Percentiles rank a stretch among this genome's conserved stretches.
Evolutionary conservation across 2,113 vertebrate species (phyloP).

Genomic region (Daphoenositta chrysoptera): DNA sequence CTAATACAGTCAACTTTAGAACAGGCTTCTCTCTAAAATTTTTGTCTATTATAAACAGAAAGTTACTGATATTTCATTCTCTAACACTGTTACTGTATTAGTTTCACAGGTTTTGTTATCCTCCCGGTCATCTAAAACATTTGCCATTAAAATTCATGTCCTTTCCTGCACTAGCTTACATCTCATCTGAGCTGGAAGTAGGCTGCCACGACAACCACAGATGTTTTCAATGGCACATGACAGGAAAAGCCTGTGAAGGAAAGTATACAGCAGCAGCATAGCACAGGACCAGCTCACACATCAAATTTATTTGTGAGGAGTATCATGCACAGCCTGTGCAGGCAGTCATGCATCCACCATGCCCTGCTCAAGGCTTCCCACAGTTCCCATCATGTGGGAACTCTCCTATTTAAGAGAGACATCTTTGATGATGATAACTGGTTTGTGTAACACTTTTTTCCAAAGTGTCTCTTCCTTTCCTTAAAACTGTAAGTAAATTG

Average conservation of each 20-base stretch:
- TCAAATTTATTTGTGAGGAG: background rate
- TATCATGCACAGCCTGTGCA: background rate
- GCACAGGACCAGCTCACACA: background rate
- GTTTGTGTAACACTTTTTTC: background rate
- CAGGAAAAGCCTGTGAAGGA: background rate
- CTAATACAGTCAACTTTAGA: background rate
- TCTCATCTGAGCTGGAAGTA: background rate
- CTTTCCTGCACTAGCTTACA: background rate
- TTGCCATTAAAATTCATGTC: background rate
- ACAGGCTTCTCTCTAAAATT: background rate
- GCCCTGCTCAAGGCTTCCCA: background rate
- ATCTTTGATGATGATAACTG: background rate
- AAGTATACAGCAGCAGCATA: background rate
- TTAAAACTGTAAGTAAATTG: background rate
- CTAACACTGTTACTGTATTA: background rate
- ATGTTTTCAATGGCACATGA: background rate
- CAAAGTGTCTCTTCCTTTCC: background rate
- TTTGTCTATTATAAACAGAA: background rate
- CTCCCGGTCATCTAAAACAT: background rate
- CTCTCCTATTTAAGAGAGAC: background rate
- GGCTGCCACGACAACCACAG: background rate
- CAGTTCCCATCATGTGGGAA: background rate
- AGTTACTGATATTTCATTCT: background rate
- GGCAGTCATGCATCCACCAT: background rate
- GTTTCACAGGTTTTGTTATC: background rate